Conservation (phyloP, 92 coral and sea anemone species). For the Palythoa grandis region DNA sequence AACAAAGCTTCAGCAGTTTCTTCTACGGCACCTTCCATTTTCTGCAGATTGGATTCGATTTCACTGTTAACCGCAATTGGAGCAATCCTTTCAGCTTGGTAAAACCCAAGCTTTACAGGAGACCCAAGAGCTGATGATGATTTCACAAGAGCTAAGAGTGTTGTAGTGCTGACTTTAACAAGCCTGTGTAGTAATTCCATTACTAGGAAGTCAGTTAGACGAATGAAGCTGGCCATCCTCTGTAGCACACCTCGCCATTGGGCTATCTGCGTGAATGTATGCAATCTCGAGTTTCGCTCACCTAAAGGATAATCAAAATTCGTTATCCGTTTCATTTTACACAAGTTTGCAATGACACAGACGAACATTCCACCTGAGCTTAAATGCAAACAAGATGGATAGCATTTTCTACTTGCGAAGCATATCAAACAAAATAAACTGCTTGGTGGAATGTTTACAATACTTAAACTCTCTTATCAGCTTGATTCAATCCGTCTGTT, state of each 20-base stretch:
- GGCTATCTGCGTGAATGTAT: constrained; percentile 83
- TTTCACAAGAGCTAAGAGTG: constrained; percentile 78
- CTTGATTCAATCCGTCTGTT: too few relatives aligned
- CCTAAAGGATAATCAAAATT: background rate
- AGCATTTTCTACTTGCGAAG: too few relatives aligned
- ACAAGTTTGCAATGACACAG: background rate
- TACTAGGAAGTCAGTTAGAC: constrained; percentile 85
- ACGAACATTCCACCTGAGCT: background rate
- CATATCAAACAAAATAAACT: too few relatives aligned
- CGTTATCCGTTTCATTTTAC: background rate
- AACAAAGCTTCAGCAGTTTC: constrained; percentile 68
- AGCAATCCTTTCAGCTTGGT: constrained; percentile 22
- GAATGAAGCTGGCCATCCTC: constrained; percentile 81
- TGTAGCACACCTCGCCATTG: constrained; percentile 93
- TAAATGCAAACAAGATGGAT: too few relatives aligned
- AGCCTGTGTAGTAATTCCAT: constrained; percentile 90
- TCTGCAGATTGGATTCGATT: constrained; percentile 48
- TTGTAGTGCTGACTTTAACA: constrained; percentile 78
- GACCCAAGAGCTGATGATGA: constrained; percentile 56
- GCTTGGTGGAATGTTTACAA: too few relatives aligned
- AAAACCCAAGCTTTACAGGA: constrained; percentile 55
- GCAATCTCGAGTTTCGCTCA: background rate
- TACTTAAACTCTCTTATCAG: too few relatives aligned
- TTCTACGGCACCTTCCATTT: constrained; percentile 39
- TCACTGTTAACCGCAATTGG: background rate